Base-by-base conservation (phyloP, 2,797 vertebrate species). In the Rhadinocentrus ornatus region DNA sequence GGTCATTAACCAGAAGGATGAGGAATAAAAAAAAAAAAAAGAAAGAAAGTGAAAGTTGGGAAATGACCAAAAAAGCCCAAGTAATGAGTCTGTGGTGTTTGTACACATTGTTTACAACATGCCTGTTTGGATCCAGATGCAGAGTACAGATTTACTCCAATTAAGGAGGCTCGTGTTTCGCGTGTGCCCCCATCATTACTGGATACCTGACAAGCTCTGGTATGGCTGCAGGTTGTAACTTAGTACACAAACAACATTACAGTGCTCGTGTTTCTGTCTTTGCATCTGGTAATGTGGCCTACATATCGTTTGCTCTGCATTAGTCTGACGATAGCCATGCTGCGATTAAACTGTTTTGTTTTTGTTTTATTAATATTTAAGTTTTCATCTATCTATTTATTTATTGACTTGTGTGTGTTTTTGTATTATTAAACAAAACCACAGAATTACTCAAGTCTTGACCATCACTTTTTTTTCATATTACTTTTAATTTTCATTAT, bases 1-100 rank as follows among this genome's bases (percentile, higher is more conserved):
- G 64, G 71, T 69, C 62, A 70, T 84, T 80, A 79, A 55, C 29
- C 65, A 66, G 66, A 39, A 32, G 70, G 62, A 78, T 62, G 46
- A 67, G 68, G 27, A 57, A 2, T 46, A 20, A 46, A 68, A 54
- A 20, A 52, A 67, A 54, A 18, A 44, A 41, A 41, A 39, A 15
- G 3, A 52, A 31, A 26, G 37, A 35, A 54, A 77, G 32, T 59
- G 31, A 39, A 84, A 82, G 50, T 77, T 67, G 7, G 65, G 39
- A 63, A 39, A 53, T 37, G 3, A 34, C 44, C 35, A 20, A 52
- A 22, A 69, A 77, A 61, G 27, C 46, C 46, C 3, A 32, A 18
- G 35, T 26, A 68, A 24, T 75, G 26, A 50, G 22, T 39, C 48
- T 69, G 67, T 24, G 61, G 32, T 54, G 60, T 69, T 34, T 31